phyloP scores from a whole-genome alignment of 1,140 invertebrate genomes.

The Cyclargus thomasi region DNA sequence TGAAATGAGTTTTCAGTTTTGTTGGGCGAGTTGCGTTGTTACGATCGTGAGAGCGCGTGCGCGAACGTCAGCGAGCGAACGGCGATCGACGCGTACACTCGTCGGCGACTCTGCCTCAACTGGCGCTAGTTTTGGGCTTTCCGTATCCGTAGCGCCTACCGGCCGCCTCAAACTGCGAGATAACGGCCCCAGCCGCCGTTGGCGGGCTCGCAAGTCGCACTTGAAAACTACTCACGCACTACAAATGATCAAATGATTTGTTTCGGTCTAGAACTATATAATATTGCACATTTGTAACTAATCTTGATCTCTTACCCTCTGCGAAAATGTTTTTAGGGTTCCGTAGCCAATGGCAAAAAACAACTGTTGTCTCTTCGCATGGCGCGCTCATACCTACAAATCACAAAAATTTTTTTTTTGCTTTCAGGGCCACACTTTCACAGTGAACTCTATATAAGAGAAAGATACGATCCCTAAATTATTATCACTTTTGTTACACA shows the following conservation, averaged over 20 bases:
- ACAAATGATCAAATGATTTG: neutral
- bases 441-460: too few species aligned
- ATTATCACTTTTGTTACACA: too few species aligned
- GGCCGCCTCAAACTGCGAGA: neutral
- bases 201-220: neutral
- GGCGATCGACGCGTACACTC: slow-evolving; percentile 73
- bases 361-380: too few species aligned
- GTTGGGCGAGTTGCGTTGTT: slow-evolving; percentile 73
- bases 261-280: neutral
- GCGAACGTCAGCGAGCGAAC: slow-evolving; percentile 69
- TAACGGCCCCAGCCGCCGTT: neutral
- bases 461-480: too few species aligned
- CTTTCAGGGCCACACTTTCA: too few species aligned
- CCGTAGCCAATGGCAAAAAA: too few species aligned
- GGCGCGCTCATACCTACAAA: too few species aligned
- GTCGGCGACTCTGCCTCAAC: slow-evolving; percentile 83
- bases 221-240: neutral
- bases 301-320: neutral
- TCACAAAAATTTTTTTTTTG: too few species aligned
- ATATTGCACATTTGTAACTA: neutral
- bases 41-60: slow-evolving; percentile 84
- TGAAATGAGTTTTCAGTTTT: slow-evolving; percentile 43
- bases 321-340: too few species aligned
- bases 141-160: slow-evolving; percentile 6
- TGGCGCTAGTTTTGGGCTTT: slow-evolving; percentile 41